Evolutionary conservation across 2,113 vertebrate genomes (phyloP).

Genomic region (Cynocephalus volans): DNA sequence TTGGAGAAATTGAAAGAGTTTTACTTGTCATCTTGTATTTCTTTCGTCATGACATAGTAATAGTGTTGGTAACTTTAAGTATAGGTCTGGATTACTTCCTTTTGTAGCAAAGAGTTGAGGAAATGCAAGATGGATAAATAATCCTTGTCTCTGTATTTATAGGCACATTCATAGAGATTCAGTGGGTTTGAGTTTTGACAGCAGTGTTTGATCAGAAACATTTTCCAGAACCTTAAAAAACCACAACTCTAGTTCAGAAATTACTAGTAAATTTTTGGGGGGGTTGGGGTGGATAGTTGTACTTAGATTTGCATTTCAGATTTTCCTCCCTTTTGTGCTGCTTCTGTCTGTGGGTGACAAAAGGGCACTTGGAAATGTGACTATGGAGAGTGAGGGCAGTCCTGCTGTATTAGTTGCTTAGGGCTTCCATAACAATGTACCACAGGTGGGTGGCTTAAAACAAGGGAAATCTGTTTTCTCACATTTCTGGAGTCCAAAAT

Average conservation of each 20-base stretch:
- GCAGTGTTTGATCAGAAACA: constrained; percentile 71
- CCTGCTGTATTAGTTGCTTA: neutral
- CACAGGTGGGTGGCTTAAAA: neutral
- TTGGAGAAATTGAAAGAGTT: constrained; percentile 1
- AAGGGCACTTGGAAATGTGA: neutral
- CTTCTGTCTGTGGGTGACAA: neutral
- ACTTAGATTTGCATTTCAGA: constrained; percentile 35
- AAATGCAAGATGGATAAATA: constrained; percentile 66
- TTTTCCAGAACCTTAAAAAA: constrained; percentile 51
- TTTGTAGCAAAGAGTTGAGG: constrained; percentile 67
- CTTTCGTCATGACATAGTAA: constrained; percentile 64
- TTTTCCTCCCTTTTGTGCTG: neutral
- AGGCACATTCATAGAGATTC: constrained; percentile 71
- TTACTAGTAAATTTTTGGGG: constrained; percentile 17
- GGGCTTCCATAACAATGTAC: neutral
- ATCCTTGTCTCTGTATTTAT: constrained; percentile 64
- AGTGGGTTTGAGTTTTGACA: constrained; percentile 81
- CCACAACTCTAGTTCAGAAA: constrained; percentile 40
- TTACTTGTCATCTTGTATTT: neutral
- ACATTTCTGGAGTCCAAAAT: neutral
- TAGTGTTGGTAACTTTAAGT: constrained; percentile 73
- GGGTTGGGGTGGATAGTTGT: neutral
- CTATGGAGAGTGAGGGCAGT: accelerated
- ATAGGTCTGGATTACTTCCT: constrained; percentile 66
- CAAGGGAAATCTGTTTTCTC: neutral